These are phyloP conservation scores for Drosophila limbata DNA, from an alignment of 2,888 invertebrate genomes.

Conservation along the genomic window DNA sequence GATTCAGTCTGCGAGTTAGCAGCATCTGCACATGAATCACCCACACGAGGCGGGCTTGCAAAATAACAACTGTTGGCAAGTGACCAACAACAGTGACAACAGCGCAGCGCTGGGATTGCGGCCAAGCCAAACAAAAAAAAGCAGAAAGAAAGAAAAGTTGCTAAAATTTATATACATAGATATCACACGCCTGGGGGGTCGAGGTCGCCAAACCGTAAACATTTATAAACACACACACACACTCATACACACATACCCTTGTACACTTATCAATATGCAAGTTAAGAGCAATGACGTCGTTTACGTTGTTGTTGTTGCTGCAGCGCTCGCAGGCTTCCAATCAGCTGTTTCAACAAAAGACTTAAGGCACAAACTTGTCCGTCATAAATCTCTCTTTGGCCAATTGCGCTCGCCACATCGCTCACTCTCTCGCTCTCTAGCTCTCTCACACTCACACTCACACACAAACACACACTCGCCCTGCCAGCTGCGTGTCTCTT, in stretches of 20 bases:
- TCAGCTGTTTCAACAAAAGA: conserved; percentile 78
- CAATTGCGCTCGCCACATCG: conserved; percentile 33
- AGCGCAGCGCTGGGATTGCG: conserved; percentile 34
- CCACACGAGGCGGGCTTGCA: conserved; percentile 56
- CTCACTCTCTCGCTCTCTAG: conserved; percentile 7
- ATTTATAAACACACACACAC: conserved; percentile 49
- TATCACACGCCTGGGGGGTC: conserved; percentile 74
- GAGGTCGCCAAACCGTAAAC: conserved; percentile 77
- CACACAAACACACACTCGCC: conserved; percentile 24
- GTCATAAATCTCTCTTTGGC: conserved; percentile 74
- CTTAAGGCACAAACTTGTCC: conserved; percentile 76
- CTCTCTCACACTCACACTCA: conserved; percentile 31
- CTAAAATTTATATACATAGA: conserved; percentile 65
- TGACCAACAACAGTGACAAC: conserved; percentile 54
- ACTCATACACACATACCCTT: conserved; percentile 15
- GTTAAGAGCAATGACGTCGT: conserved; percentile 40
- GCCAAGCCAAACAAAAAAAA: conserved; percentile 28
- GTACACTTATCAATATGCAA: conserved; percentile 70
- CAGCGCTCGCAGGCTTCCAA: conserved; percentile 50
- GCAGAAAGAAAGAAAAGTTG: conserved; percentile 51
- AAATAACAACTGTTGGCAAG: conserved; percentile 43
- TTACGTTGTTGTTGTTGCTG: conserved; percentile 17
- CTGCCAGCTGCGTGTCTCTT: conserved; percentile 16
- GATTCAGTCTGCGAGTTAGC: conserved; percentile 17
- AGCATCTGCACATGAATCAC: conserved; percentile 50